A percentile compares a stretch with the other conserved stretches of the same genome.
Evolutionary conservation across 2,113 vertebrate species (phyloP).

Genomic region (Chlorocebus sabaeus): DNA sequence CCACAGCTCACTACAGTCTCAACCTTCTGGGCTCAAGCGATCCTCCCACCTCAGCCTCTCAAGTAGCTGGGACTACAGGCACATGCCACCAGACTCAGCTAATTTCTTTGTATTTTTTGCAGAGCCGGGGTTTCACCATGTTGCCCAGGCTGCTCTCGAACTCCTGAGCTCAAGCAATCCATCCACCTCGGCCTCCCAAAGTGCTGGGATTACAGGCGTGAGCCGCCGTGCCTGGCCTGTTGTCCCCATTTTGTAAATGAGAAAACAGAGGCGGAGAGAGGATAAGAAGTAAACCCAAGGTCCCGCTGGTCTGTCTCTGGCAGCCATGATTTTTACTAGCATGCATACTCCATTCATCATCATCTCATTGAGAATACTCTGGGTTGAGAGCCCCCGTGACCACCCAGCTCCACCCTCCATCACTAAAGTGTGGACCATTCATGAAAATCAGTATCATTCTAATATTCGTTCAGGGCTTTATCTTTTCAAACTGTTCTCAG

Average conservation of each 20-base stretch:
- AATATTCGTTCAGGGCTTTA: not conserved
- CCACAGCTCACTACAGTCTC: too few relatives aligned
- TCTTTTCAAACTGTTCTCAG: not conserved
- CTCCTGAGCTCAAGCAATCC: too few relatives aligned
- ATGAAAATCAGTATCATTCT: not conserved
- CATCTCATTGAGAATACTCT: not conserved
- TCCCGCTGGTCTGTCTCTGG: not conserved
- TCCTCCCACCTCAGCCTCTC: too few relatives aligned
- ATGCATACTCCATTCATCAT: accelerated
- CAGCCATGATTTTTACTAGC: not conserved
- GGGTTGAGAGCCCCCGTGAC: accelerated
- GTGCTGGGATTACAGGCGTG: too few relatives aligned
- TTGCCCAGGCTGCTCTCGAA: too few relatives aligned
- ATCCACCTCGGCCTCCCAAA: too few relatives aligned
- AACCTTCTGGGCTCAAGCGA: too few relatives aligned
- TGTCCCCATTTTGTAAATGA: not conserved
- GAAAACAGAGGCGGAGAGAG: not conserved
- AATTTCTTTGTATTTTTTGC: too few relatives aligned
- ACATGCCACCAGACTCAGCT: too few relatives aligned
- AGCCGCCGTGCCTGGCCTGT: too few relatives aligned
- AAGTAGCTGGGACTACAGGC: too few relatives aligned
- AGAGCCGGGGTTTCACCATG: too few relatives aligned
- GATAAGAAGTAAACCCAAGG: not conserved
- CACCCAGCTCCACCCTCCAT: not conserved
- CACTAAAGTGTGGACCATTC: not conserved